These are phyloP conservation scores for Philotrypesis tridentata DNA, from an alignment of 1,140 invertebrate species.

Conservation along the genomic window DNA sequence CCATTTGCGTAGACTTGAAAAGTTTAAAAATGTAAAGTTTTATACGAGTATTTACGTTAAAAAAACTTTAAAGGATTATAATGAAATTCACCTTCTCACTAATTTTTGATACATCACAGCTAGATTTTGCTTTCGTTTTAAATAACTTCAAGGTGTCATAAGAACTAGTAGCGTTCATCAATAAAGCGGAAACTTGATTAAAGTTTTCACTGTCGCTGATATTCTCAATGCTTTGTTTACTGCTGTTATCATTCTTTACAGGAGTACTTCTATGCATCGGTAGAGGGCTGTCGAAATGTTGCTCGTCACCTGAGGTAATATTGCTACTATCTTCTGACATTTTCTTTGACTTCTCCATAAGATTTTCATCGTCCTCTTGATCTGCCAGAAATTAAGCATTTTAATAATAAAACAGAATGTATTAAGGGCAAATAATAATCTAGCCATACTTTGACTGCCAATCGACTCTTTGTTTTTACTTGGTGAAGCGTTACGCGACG, in stretches of 20 bases:
- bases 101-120: constrained; percentile 65
- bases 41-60: background rate
- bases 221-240: constrained; percentile 48
- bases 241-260: constrained; percentile 18
- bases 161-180: constrained; percentile 60
- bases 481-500: constrained; percentile 58
- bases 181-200: constrained; percentile 61
- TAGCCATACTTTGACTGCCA: background rate
- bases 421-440: background rate
- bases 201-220: constrained; percentile 53
- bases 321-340: background rate
- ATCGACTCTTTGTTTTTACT: constrained; percentile 48
- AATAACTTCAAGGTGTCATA: constrained; percentile 71
- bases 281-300: constrained; percentile 36
- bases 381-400: background rate
- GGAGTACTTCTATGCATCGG: constrained; percentile 4
- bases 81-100: constrained; percentile 55
- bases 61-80: background rate
- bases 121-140: constrained; percentile 58
- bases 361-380: constrained; percentile 41
- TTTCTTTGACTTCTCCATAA: constrained; percentile 10
- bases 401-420: background rate
- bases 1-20: background rate
- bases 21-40: background rate
- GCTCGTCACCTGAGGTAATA: constrained; percentile 24